Base-by-base conservation (phyloP, 2,888 invertebrate genomes). In the Agrochola lota region DNA sequence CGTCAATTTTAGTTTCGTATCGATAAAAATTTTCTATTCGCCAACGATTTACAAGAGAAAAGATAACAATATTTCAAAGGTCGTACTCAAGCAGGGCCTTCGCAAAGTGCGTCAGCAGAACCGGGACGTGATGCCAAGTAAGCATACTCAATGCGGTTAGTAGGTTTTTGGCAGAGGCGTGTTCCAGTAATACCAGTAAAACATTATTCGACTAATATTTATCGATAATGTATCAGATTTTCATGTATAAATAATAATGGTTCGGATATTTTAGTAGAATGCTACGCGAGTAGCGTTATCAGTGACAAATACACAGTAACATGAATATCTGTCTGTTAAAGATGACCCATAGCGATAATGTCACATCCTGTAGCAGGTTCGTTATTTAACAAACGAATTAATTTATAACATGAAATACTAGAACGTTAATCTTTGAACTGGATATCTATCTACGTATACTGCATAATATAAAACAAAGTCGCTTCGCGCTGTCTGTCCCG, bases 71-170 rank as follows among this genome's bases (percentile, higher is more conserved):
- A 57, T 57, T 68, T 23, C 40, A 57, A 11, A 68, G 68, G 62
- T 77, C 26, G 35, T 55, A 77, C 83, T 77, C 49, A 49, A 80
- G 67, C 17, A 9, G 52, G 57, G 26, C 57, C 40, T 63, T 43
- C 68, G 11, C 23, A 35, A 57, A 77, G n/a, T 77, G 83, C 77
- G 80, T 80, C 83, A 80, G 55, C 68, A 49, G 46, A 57, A n/a
- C 7, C n/a, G 57, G 9, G 49, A 77, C 17, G 57, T 52, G 80
- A 64, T 80, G 80, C 80, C 80, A 80, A 80, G 83, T 83, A 52
- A 63, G 62, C 63, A 35, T 30, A 43, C 40, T 75, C 62, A 67
- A 57, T 79, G 60, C 66, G 40, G 40, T 43, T 57, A 55, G 63
- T 77, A 57, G 57, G 17, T 68, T 81, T 49, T 74, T 80, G 83